phyloP scores from a whole-genome alignment of 2,888 invertebrate species.

The Drosophila borealis region DNA sequence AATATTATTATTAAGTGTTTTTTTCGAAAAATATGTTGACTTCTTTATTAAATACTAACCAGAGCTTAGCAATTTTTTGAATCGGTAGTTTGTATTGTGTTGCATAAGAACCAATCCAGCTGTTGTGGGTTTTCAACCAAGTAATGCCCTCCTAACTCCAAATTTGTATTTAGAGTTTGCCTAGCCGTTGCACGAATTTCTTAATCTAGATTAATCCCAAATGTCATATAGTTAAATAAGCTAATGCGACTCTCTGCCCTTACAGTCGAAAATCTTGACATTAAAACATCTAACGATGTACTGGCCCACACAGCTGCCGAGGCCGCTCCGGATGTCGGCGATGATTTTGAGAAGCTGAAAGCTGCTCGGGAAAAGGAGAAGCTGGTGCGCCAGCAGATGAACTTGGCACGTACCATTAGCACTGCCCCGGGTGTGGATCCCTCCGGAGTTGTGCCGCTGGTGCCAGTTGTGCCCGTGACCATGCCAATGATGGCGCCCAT shows the following conservation, averaged over 20 bases:
- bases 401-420: slow-evolving; percentile 86
- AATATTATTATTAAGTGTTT: slow-evolving; percentile 20
- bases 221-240: neutral
- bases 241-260: slow-evolving; percentile 24
- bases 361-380: slow-evolving; percentile 89
- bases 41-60: slow-evolving; percentile 37
- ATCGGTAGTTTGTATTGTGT: slow-evolving; percentile 31
- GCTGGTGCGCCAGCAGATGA: slow-evolving; percentile 87
- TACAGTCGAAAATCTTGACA: slow-evolving; percentile 82
- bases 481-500: slow-evolving; percentile 19
- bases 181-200: slow-evolving; percentile 53
- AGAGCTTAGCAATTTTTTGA: slow-evolving; percentile 29
- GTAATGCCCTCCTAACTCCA: slow-evolving; percentile 14
- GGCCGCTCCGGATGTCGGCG: slow-evolving; percentile 84
- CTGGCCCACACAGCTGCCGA: slow-evolving; percentile 45
- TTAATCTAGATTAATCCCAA: slow-evolving; percentile 9
- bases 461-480: slow-evolving; percentile 38
- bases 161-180: slow-evolving; percentile 34
- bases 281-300: slow-evolving; percentile 72
- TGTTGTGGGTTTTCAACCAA: slow-evolving; percentile 11
- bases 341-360: slow-evolving; percentile 90
- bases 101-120: neutral
- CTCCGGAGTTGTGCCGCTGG: slow-evolving; percentile 34
- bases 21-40: neutral
- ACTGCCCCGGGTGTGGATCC: slow-evolving; percentile 79